Base-by-base conservation (phyloP, 2,888 invertebrate species). In the Tetramorium bicarinatum region DNA sequence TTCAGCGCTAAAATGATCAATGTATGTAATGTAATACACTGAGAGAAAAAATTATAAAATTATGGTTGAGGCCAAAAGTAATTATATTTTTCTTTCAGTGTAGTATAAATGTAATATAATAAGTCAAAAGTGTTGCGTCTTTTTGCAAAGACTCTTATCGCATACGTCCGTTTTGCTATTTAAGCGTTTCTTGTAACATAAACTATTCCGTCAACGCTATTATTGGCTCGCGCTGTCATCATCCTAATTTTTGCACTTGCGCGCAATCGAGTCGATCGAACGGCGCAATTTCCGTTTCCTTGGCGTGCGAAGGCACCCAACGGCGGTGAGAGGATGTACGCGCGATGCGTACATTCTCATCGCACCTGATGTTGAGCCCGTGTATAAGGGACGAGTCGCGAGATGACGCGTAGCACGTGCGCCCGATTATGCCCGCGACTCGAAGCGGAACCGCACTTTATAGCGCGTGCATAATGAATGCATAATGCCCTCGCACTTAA, bases 401-500 rank as follows among this genome's bases (percentile, higher is more conserved):
- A 54, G 34, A 69, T 21, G 34, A 47, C 38, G 71, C 72, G 38
- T 80, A 80, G 59, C 59, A 44, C 59, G 71, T 59, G 59, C 47
- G 79, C 59, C 47, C 79, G 56, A 71, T 44, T 71, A 47, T 79
- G 34, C n/a, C 8, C 67, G 44, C 54, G 54, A 29, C 29, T 67
- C 21, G 21, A 41, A 61, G 72, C 79, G 79, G 72, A 80, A 80
- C 72, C 38, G 72, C 47, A 59, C 18, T 69, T 79, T 79, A 69
- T 59, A 47, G 44, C 47, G 79, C 79, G 47, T 21, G 47, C 56
- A 61, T 80, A 80, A 80, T 80, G 18, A 71, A 47, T 18, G 59
- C 71, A 4, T 34, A 34, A 34, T 34, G 56, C 59, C 71, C 71
- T 29, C 59, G 71, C 69, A 38, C 72, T 72, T 77, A 61, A 59